Percentiles rank a stretch among this genome's conserved stretches.
Evolutionary conservation across 2,797 vertebrate species (phyloP).

Genomic region (Pangasius sanitwongsei): DNA sequence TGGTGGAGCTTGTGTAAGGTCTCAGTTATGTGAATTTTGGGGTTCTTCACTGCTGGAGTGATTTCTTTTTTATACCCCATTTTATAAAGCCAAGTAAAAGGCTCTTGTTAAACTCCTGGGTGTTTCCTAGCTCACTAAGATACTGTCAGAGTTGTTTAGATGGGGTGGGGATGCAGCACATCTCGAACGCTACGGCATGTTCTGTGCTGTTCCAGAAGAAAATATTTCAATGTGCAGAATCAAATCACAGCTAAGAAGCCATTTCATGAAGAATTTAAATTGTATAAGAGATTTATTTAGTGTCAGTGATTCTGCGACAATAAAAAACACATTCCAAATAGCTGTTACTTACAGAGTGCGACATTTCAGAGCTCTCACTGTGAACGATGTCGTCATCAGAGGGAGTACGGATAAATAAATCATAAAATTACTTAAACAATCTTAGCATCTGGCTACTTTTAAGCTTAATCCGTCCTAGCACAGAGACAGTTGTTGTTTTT

Average conservation of each 20-base stretch:
- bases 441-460: not conserved
- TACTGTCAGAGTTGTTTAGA: not conserved
- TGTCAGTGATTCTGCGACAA: not conserved
- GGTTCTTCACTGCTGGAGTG: not conserved
- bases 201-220: not conserved
- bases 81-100: not conserved
- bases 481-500: not conserved
- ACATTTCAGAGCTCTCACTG: too few relatives aligned
- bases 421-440: not conserved
- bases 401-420: too few relatives aligned
- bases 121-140: not conserved
- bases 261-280: not conserved
- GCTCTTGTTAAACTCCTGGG: not conserved
- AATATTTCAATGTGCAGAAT: not conserved
- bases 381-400: too few relatives aligned
- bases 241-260: too few relatives aligned
- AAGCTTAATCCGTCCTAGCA: not conserved
- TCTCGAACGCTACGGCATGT: not conserved
- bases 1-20: not conserved
- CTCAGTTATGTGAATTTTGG: not conserved
- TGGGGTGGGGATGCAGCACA: not conserved
- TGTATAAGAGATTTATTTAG: not conserved
- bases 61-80: not conserved
- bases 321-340: not conserved
- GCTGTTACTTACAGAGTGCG: too few relatives aligned